Evolutionary conservation across 2,113 vertebrate species (phyloP).

Genomic region (Oophaga pumilio): DNA sequence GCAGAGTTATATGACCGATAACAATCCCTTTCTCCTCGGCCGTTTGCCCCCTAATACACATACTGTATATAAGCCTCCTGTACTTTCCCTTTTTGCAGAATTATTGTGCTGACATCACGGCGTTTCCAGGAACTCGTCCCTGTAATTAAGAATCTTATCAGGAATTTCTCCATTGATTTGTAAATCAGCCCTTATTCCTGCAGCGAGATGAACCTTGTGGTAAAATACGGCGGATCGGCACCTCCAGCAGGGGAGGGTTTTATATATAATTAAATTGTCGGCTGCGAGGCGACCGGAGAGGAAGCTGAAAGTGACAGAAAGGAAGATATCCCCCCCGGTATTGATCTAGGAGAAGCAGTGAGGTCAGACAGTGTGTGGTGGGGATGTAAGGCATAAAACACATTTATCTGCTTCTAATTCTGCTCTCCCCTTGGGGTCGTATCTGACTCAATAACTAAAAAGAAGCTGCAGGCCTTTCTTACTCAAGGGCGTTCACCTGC

Average conservation of each 20-base stretch:
- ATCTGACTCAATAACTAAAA: too few relatives aligned
- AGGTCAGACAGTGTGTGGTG: not conserved
- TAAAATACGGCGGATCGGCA: not conserved
- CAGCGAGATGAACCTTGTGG: not conserved
- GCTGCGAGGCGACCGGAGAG: constrained; percentile 11
- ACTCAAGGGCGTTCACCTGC: too few relatives aligned
- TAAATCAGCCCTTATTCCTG: not conserved
- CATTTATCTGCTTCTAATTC: constrained; percentile 26
- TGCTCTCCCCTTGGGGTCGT: not conserved
- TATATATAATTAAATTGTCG: not conserved
- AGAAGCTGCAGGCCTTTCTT: too few relatives aligned
- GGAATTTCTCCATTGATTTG: constrained; percentile 38
- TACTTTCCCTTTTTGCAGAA: not conserved
- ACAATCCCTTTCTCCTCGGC: too few relatives aligned
- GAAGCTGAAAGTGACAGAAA: constrained; percentile 1
- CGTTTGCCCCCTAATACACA: too few relatives aligned
- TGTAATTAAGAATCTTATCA: constrained; percentile 31
- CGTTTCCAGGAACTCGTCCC: constrained; percentile 3
- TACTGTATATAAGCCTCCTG: not conserved
- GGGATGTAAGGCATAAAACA: constrained; percentile 9
- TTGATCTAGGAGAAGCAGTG: constrained; percentile 11
- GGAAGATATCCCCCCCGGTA: not conserved
- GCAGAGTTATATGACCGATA: too few relatives aligned
- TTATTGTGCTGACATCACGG: constrained; percentile 25
- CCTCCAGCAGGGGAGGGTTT: not conserved